phyloP scores from a whole-genome alignment of 2,797 vertebrate species.

The Anomalospiza imberbis region DNA sequence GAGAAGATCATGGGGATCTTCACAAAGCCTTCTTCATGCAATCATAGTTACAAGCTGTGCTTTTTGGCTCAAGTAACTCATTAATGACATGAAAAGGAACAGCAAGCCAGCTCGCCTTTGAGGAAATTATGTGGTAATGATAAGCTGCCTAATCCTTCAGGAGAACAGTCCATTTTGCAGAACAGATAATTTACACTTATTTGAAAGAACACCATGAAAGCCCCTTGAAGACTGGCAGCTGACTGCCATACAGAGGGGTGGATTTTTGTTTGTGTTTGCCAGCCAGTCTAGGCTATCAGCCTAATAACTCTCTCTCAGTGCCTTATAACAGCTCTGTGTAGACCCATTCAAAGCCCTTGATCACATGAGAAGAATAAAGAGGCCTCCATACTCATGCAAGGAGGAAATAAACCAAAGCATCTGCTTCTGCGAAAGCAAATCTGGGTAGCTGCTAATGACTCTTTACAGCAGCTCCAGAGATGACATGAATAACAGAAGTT shows the following conservation, averaged over 20 bases:
- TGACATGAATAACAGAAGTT: background rate
- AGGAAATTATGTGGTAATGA: slow-evolving; percentile 43
- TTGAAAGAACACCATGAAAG: slow-evolving; percentile 39
- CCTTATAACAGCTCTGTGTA: background rate
- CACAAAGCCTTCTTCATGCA: background rate
- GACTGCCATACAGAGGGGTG: background rate
- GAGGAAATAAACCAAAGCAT: slow-evolving; percentile 22
- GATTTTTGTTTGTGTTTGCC: slow-evolving; percentile 6
- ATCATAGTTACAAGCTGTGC: slow-evolving; percentile 11
- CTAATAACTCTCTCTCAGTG: slow-evolving; percentile 50
- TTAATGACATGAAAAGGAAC: slow-evolving; percentile 52
- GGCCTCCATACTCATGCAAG: background rate
- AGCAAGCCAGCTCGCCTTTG: slow-evolving; percentile 8
- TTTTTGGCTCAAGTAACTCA: slow-evolving; percentile 36
- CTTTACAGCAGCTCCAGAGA: background rate
- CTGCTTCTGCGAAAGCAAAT: slow-evolving; percentile 47
- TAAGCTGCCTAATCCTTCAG: slow-evolving; percentile 32
- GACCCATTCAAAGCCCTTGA: slow-evolving; percentile 24
- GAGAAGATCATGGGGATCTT: background rate
- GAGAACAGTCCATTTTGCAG: slow-evolving; percentile 27
- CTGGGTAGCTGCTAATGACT: background rate
- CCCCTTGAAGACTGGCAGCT: slow-evolving; percentile 40
- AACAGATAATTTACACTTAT: slow-evolving; percentile 22
- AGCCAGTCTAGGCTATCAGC: slow-evolving; percentile 31
- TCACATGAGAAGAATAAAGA: slow-evolving; percentile 12